Evolutionary conservation across 2,113 vertebrate species (phyloP), one percentile per base, ranked within the genome.

Genomic region (Mionectes macconnelli): DNA sequence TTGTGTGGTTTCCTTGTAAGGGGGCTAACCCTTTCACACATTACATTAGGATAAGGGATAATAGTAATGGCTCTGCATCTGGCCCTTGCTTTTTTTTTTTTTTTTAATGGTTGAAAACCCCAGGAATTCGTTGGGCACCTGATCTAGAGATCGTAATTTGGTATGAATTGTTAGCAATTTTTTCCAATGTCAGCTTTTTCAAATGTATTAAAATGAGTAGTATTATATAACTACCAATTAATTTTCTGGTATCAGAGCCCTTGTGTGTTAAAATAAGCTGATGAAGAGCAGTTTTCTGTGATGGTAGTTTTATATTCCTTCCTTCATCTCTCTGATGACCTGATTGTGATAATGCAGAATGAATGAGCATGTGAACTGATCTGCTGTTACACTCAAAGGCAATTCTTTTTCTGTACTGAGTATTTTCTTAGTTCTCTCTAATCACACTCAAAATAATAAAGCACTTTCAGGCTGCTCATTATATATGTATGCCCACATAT

Each of bases 341-440:
- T 52, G 15, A 75, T 57, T 39, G 10, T 57, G 27, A 33, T 57
- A 14, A 53, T 12, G 22, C 7, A 21, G 44, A 68, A 25, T 0
- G 1, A 56, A 56, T n/a, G 27, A 89, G 39, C 42, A 24, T 9
- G 3, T 1, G 7, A 39, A 31, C 12, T 73, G 28, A 37, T 92
- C 28, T 62, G 62, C 47, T 69, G 11, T 75, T 73, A 12, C 6
- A 5, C 7, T 60, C 22, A 12, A 0, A 0, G 66, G 10, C 2
- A 1, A 1, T 68, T 92, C 33, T 81, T 14, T 10, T 63, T 67
- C 39, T 63, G 7, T 14, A 8, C 14, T 2, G 4, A 23, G 22
- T 86, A 9, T 74, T 81, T 89, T 83, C 70, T 70, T 57, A 27
- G 21, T 70, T 75, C 27, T 80, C 8, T 50, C 25, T 23, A 70